Evolutionary conservation across 2,797 vertebrate genomes (phyloP), one percentile per base, ranked within the genome.

Genomic region (Anguilla anguilla): DNA sequence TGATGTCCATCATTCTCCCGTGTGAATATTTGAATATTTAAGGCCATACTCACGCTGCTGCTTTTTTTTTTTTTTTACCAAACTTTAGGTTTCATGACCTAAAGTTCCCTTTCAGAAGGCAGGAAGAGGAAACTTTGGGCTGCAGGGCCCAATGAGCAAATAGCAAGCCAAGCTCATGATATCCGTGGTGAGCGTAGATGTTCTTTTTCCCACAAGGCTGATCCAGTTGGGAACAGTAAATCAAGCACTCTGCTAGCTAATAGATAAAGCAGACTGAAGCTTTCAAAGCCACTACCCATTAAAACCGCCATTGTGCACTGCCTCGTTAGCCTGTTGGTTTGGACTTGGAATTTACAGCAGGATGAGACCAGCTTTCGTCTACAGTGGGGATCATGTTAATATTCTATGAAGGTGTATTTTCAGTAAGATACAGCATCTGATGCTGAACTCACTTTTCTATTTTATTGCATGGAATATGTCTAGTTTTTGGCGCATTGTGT

Each of bases 231-330:
- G 94, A 90, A 85, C 87, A 86, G 72, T 94, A 87, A 83, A 86
- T 89, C 39, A 83, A 87, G 83, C 90, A 88, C 82, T 10, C 25
- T 89, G 91, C n/a, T 59, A 46, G 49, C 87, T 94, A 93, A 95
- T 94, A 92, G 91, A 91, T 94, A 94, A 86, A 85, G 83, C 94
- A 95, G 94, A 90, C 91, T 35, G 39, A 53, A 85, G 79, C 79
- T 22, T 82, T n/a, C 79, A 49, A 51, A 51, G 79, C 79, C 79
- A 51, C 46, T 43, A 46, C 43, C 6, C 46, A 51, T n/a, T 82
- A 82, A 51, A 82, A 79, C 3, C 3, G 9, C 22, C 46, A 5
- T 22, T 77, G 35, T 77, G 39, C 4, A 15, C 13, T 43, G 74
- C 25, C 39, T 39, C 15, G 46, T 25, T n/a, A 4, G 79, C 51